Base-by-base conservation (phyloP, 2,888 invertebrate genomes). In the Horisme vitalbata region DNA sequence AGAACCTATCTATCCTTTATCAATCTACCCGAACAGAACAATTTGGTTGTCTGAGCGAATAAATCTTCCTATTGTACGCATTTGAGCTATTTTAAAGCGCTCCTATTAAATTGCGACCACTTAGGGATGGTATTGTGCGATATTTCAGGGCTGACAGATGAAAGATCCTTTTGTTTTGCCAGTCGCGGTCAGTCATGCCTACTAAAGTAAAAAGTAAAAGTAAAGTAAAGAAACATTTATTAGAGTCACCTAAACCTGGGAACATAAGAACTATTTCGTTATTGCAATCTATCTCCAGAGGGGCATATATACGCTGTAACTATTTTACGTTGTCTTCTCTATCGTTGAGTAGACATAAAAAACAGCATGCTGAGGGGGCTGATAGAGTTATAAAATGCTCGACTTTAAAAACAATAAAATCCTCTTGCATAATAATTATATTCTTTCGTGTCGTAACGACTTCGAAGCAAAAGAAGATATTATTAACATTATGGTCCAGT, bases 121-220 rank as follows among this genome's bases (percentile, higher is more conserved):
- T 61, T 60, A 58, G 55, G 48, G 43, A 61, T 61, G 63, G 57
- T 67, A 73, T 66, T 63, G 68, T 60, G 62, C 66, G 59, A 59
- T 79, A 72, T 73, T 74, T 72, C 72, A 69, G 63, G 53, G 44
- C 54, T 61, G 81, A 81, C 79, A 79, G 76, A 65, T 76, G 73
- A 79, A 79, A 79, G 76, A 75, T 69, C 63, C 66, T 71, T 50
- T 57, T 49, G 49, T 49, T 14, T 34, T 18, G 8, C 3, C 23
- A 11, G n/a, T n/a, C 18, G 21, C 37, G 37, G 23, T 26, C n/a
- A 21, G 23, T 34, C 9, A 24, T 32, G 13, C 20, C 28, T 36
- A 36, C 4, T 14, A n/a, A 5, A 10, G 26, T 20, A 2, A 4
- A 23, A 6, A 21, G 13, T 23, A 6, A 37, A 37, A n/a, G 5